Percentiles rank a stretch among this genome's conserved stretches.
Evolutionary conservation across 2,113 vertebrate genomes (phyloP).

Genomic region (Boleophthalmus pectinirostris): DNA sequence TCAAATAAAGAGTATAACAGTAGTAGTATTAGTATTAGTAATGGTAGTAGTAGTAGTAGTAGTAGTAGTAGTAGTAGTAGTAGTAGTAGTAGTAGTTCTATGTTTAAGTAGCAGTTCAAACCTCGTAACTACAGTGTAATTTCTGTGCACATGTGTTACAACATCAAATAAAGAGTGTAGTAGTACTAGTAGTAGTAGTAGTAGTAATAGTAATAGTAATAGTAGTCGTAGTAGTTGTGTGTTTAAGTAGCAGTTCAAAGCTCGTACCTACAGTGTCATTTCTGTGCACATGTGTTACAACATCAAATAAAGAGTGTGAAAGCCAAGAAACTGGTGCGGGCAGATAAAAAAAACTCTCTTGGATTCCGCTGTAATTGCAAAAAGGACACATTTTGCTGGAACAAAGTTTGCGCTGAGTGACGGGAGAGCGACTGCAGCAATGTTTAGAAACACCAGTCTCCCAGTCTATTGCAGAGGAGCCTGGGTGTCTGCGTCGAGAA

Average conservation of each 20-base stretch:
- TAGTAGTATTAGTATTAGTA: too few species aligned
- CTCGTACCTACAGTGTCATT: too few species aligned
- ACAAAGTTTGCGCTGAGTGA: conserved; percentile 71
- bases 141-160: conserved; percentile 38
- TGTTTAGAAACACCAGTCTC: conserved; percentile 76
- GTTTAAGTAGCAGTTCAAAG: too few species aligned
- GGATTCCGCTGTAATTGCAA: conserved; percentile 69
- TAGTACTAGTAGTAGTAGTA: too few species aligned
- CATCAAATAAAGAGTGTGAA: conserved; percentile 31
- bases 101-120: neutral
- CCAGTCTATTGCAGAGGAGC: conserved; percentile 77
- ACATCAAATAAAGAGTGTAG: neutral
- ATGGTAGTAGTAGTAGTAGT: too few species aligned
- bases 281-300: too few species aligned
- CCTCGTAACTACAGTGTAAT: conserved; percentile 14
- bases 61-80: too few species aligned
- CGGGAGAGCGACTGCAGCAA: conserved; percentile 71
- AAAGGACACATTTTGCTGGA: conserved; percentile 69
- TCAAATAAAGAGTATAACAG: too few species aligned
- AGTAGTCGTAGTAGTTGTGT: too few species aligned
- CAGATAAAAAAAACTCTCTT: conserved; percentile 38
- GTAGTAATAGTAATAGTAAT: too few species aligned
- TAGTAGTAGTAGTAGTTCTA: too few species aligned
- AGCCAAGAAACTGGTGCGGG: conserved; percentile 26
- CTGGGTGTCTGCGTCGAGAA: conserved; percentile 73